Evolutionary conservation across 2,113 vertebrate genomes (phyloP).

Genomic region (Empidonax alnorum): DNA sequence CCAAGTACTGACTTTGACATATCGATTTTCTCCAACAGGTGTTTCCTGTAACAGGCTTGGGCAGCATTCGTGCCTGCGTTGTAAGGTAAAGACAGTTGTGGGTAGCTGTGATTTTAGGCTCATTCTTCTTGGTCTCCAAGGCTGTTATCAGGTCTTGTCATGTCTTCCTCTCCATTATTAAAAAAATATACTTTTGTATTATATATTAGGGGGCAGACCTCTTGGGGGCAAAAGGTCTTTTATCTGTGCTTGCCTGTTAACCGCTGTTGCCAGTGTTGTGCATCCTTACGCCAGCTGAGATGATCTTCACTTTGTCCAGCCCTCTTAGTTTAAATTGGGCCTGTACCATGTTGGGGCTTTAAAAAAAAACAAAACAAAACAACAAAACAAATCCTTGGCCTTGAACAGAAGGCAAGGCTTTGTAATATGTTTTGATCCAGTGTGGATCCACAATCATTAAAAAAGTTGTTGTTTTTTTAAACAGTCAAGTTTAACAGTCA

Average conservation of each 20-base stretch:
- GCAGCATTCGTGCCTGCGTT: conserved; percentile 95
- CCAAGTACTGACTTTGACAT: background rate
- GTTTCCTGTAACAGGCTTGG: conserved; percentile 96
- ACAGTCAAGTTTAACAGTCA: background rate
- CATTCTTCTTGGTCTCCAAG: background rate
- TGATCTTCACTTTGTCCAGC: background rate
- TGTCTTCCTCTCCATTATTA: background rate
- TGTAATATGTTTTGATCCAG: background rate
- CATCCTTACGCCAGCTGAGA: background rate
- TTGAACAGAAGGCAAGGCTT: background rate
- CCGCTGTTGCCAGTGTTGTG: background rate
- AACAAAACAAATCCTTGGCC: background rate
- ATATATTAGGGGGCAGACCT: background rate
- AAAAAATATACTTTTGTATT: background rate
- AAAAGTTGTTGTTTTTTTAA: background rate
- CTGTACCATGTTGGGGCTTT: background rate
- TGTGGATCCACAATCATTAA: background rate
- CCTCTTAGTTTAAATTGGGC: background rate
- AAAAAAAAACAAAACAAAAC: background rate
- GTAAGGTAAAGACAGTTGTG: conserved; percentile 83
- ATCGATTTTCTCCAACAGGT: conserved; percentile 76
- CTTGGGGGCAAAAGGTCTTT: background rate
- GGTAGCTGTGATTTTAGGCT: background rate
- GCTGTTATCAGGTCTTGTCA: background rate
- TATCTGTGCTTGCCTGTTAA: background rate